These are phyloP conservation scores for Ennomos erosarius DNA, from an alignment of 2,888 invertebrate genomes.

Conservation along the genomic window DNA sequence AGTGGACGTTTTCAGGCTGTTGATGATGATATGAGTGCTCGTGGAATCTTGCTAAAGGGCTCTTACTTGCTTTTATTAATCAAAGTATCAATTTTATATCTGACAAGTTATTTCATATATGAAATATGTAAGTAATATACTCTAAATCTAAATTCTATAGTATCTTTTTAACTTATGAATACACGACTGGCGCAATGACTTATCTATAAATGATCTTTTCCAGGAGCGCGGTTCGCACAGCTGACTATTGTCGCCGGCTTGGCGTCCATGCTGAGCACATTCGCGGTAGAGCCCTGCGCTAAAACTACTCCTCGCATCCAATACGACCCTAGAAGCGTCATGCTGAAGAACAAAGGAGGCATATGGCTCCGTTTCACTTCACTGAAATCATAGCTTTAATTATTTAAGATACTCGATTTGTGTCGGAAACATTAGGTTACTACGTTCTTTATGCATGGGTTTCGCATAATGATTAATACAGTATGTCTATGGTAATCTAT, in stretches of 20 bases:
- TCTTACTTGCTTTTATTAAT: too few species aligned
- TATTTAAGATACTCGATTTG: too few species aligned
- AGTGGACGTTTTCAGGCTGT: too few species aligned
- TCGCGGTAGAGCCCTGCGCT: slow-evolving; percentile 68
- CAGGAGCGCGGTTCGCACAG: slow-evolving; percentile 79
- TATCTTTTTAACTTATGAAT: background rate
- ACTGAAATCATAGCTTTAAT: slow-evolving; percentile 35
- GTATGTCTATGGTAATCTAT: background rate
- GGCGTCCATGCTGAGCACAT: slow-evolving; percentile 62
- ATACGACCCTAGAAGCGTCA: slow-evolving; percentile 76
- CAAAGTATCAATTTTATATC: too few species aligned
- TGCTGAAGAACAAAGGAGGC: slow-evolving; percentile 79
- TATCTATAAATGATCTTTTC: slow-evolving; percentile 27
- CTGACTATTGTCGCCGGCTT: slow-evolving; percentile 69
- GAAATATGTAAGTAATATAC: too few species aligned
- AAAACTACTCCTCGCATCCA: slow-evolving; percentile 68
- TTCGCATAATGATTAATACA: too few species aligned
- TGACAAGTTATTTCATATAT: background rate
- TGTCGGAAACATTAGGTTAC: too few species aligned
- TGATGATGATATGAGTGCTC: too few species aligned
- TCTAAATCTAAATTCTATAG: too few species aligned
- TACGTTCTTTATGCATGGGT: too few species aligned
- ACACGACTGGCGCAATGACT: background rate
- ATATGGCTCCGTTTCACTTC: slow-evolving; percentile 71
- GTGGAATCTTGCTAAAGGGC: too few species aligned